Base-by-base conservation (phyloP, 2,797 vertebrate genomes). In the Rhynchotus rufescens region DNA sequence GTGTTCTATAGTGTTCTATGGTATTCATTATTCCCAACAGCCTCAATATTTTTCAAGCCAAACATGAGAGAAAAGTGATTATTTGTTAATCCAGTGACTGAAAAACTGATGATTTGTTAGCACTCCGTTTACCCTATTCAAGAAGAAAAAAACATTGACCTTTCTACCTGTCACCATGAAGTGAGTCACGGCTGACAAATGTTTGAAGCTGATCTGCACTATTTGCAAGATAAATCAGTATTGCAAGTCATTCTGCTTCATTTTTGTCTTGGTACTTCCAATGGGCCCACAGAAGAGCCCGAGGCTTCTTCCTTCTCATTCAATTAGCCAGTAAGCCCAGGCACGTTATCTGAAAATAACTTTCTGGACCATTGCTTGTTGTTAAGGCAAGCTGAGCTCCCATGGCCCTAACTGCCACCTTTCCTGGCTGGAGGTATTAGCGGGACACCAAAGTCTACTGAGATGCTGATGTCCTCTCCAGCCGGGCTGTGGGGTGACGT, bases 101-200 rank as follows among this genome's bases (percentile, higher is more conserved):
- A 6, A 86, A 92, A 92, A 57, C 30, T 65, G 89, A 86, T 84
- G 93, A 93, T 64, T 68, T 77, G 61, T 32, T 74, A 77, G 86
- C 86, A 82, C 65, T 44, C 34, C 52, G 84, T 84, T 86, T 84
- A 49, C 54, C 79, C 23, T n/a, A 44, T 17, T 91, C 64, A 44
- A 56, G 57, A 64, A 62, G 68, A 86, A 52, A 83, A 84, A 81
- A 91, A 71, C 81, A 82, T 71, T 25, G 93, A 91, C 81, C 88
- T 95, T 95, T 86, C 80, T 76, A 56, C 30, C 79, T 84, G 84
- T 23, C 90, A 84, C 71, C 21, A 14, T n/a, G 28, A 44, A 40
- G 77, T 86, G 95, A 88, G 40, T 92, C 88, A 84, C 2, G 3
- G 80, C 74, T 91, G 93, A 69, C 59, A 75, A 60, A 75, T 44